phyloP scores from a whole-genome alignment of 2,113 vertebrate species.

The Vulpes ferrilata region DNA sequence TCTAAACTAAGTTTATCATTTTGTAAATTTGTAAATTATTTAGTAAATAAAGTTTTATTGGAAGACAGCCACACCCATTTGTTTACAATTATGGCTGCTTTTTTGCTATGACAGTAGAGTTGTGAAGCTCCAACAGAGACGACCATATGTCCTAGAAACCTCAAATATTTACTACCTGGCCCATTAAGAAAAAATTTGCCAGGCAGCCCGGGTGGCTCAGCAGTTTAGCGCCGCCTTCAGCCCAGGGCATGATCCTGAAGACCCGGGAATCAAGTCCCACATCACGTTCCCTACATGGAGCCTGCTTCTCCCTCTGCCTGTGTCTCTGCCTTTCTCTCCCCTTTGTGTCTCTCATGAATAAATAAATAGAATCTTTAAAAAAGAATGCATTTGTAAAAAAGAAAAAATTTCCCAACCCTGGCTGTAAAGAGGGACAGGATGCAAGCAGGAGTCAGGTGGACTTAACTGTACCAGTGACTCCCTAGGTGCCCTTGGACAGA shows the following conservation, averaged over 20 bases:
- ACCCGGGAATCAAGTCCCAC: no score
- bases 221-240: no score
- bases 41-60: neutral
- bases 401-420: neutral
- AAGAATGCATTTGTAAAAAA: neutral
- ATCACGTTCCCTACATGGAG: no score
- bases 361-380: no score
- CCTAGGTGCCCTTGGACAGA: neutral
- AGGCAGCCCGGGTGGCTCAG: no score
- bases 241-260: no score
- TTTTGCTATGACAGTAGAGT: neutral
- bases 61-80: neutral
- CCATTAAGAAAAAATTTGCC: neutral
- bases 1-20: neutral
- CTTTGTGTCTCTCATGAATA: no score
- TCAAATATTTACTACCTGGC: neutral
- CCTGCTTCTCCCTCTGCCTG: no score
- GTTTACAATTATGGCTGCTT: slow-evolving; percentile 22
- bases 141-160: neutral
- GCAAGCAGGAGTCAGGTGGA: neutral
- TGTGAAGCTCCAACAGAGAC: neutral
- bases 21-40: neutral
- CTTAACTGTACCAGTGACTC: neutral
- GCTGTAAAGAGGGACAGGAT: neutral
- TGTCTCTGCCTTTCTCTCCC: no score